Evolutionary conservation across 2,113 vertebrate species (phyloP), one percentile per base, ranked within the genome.

Genomic region (Amazona vittata): DNA sequence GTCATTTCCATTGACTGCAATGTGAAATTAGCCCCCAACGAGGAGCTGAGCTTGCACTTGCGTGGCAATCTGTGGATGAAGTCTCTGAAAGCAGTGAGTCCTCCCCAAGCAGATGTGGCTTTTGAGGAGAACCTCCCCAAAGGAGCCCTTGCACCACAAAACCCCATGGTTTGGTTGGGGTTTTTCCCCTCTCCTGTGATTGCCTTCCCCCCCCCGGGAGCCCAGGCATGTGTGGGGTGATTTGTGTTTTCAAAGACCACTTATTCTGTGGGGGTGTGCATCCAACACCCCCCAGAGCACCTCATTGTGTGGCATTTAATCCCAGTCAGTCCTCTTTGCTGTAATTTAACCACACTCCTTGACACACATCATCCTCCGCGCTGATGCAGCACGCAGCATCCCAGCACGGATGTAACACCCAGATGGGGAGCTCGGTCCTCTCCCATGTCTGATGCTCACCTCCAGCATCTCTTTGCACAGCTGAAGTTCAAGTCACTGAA

Each of bases 31-130:
- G 97, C 96, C 4, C 96, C 98, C 59, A 98, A 93, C 25, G 95
- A 97, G 92, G 98, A 98, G 85, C 86, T 98, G 76, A 95, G 62
- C 85, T 77, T 99, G 90, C 98, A 94, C 15, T 57, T 99, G 52
- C 77, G 47, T 21, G 99, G 99, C 28, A 95, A 96, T 16, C 98
- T 99, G 20, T 98, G 98, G 97, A 91, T 98, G 63, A 94, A 95
- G 1, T 96, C 98, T 12, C 98, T 99, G 68, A 97, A 95, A 62
- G 97, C 98, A 28, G 99, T 99, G 97, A 98, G 99, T 94, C 10
- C 29, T 5, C 35, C 46, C 2, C 3, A 3, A 1, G 20, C 5
- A 19, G 46, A 8, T 0, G 0, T 0, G 12, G 31, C 24, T 67
- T 35, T 15, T 3, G 11, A 33, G 46, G 15, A 31, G 6, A 67